These are phyloP conservation scores for Syritta pipiens DNA, from an alignment of 2,888 invertebrate genomes.

Conservation along the genomic window DNA sequence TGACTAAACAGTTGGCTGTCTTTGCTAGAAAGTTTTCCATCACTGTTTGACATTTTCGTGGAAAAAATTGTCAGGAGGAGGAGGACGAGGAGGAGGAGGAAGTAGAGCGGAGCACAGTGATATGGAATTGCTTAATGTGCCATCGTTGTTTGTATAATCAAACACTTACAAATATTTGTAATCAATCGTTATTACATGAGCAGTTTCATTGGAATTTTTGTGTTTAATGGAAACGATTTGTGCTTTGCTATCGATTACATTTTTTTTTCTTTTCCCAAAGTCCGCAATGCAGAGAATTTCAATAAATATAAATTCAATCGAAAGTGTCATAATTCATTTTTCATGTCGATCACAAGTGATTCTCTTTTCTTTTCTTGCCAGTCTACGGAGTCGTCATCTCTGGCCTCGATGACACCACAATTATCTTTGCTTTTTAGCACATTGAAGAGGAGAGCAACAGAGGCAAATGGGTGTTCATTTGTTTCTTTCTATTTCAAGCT, in stretches of 20 bases:
- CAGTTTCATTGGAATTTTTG: background rate
- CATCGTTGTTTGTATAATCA: constrained; percentile 18
- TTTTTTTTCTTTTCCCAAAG: background rate
- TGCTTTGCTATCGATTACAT: constrained; percentile 5
- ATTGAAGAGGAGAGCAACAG: background rate
- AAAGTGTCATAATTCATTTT: constrained; percentile 12
- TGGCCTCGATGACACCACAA: constrained; percentile 4
- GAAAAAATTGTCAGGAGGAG: too few species aligned
- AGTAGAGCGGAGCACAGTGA: too few species aligned
- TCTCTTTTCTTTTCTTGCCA: constrained; percentile 1
- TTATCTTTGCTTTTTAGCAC: constrained; percentile 24
- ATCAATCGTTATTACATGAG: constrained; percentile 6
- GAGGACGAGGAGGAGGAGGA: too few species aligned
- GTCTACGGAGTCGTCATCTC: constrained; percentile 6
- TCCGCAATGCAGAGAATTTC: constrained; percentile 4
- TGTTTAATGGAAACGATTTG: background rate
- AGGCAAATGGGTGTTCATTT: constrained; percentile 10
- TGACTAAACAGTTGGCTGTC: constrained; percentile 9
- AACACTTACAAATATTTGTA: constrained; percentile 4
- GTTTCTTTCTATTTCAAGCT: background rate
- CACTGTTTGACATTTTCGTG: constrained; percentile 15
- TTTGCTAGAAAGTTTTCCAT: constrained; percentile 33
- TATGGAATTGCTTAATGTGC: constrained; percentile 21
- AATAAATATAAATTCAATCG: background rate
- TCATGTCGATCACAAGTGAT: constrained; percentile 2